These are phyloP conservation scores for Sphecodes monilicornis DNA, from an alignment of 2,888 invertebrate species.

Conservation along the genomic window DNA sequence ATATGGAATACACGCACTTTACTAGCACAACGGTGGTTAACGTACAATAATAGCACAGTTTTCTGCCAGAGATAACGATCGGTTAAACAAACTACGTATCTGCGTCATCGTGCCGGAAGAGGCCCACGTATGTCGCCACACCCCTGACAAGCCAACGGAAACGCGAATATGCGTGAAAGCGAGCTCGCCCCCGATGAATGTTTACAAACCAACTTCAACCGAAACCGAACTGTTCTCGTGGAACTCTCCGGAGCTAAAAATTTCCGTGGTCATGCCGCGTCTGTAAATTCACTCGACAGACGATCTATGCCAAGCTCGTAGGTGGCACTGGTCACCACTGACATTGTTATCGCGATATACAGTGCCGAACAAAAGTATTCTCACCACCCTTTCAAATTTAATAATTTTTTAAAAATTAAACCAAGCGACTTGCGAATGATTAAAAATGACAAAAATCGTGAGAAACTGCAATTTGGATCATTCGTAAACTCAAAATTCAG, in stretches of 20 bases:
- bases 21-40: conserved; percentile 7
- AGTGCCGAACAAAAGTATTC: too few relatives aligned
- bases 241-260: not conserved
- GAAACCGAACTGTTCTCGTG: not conserved
- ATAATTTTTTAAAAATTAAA: too few relatives aligned
- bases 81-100: conserved; percentile 62
- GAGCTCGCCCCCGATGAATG: conserved; percentile 8
- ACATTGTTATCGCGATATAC: conserved; percentile 38
- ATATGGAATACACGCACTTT: conserved; percentile 20
- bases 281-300: conserved; percentile 29
- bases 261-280: conserved; percentile 25
- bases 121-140: conserved; percentile 62
- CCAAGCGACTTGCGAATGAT: too few relatives aligned
- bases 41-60: conserved; percentile 26
- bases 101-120: conserved; percentile 66
- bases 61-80: conserved; percentile 65
- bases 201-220: conserved; percentile 22
- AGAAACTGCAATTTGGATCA: too few relatives aligned
- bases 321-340: conserved; percentile 61
- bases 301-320: conserved; percentile 48
- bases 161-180: conserved; percentile 39
- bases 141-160: conserved; percentile 53
- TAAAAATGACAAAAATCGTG: too few relatives aligned
- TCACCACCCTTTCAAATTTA: too few relatives aligned
- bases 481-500: too few relatives aligned